Conservation (phyloP, 2,113 vertebrate genomes). For the Ageneiosus marmoratus region DNA sequence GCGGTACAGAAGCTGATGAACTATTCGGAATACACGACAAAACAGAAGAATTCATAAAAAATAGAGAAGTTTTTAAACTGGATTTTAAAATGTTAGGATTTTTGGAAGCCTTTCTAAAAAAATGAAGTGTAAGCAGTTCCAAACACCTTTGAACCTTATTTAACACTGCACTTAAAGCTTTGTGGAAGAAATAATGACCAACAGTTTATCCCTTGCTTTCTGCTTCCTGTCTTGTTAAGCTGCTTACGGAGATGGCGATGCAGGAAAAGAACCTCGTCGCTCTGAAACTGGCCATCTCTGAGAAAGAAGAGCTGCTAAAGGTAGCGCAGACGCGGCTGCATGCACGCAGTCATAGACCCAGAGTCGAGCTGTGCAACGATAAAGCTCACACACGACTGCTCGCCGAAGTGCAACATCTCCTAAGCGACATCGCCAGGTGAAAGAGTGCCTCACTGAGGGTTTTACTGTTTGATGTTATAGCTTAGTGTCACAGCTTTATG, state of each 20-base stretch:
- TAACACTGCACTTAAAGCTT: not conserved
- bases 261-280: slow-evolving; percentile 80
- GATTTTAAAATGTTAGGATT: no score
- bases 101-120: not conserved
- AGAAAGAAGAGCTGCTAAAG: slow-evolving; percentile 76
- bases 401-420: slow-evolving; percentile 79
- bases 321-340: slow-evolving; percentile 79
- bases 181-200: not conserved
- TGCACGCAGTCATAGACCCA: slow-evolving; percentile 75
- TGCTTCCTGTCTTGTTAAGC: slow-evolving; percentile 64
- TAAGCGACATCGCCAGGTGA: slow-evolving; percentile 74
- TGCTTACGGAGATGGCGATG: slow-evolving; percentile 76
- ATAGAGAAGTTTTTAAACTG: no score
- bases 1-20: no score
- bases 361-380: slow-evolving; percentile 82
- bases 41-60: no score
- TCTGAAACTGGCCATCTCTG: slow-evolving; percentile 75
- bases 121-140: not conserved
- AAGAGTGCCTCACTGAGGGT: not conserved
- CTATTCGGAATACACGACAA: not conserved
- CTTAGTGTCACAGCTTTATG: not conserved
- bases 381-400: slow-evolving; percentile 75
- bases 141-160: not conserved
- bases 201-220: not conserved
- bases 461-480: not conserved